phyloP scores from a whole-genome alignment of 2,113 vertebrate species.

The Bucco capensis region DNA sequence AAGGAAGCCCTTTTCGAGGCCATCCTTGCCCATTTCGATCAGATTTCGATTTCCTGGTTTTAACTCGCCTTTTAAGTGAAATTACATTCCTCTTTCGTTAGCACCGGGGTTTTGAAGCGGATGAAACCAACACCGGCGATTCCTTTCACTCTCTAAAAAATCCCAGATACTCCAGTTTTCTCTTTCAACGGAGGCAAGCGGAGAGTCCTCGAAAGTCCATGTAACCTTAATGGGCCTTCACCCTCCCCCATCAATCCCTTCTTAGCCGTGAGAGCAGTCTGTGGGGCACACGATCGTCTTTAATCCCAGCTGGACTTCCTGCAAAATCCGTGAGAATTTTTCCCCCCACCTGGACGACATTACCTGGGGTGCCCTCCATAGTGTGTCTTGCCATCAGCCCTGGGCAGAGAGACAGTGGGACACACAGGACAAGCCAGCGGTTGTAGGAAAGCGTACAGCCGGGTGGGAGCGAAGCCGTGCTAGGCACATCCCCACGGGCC shows the following conservation, averaged over 20 bases:
- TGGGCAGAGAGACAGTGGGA: no score
- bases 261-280: not conserved
- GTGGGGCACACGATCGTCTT: not conserved
- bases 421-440: not conserved
- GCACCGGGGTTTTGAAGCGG: not conserved
- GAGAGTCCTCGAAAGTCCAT: not conserved
- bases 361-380: not conserved
- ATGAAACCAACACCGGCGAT: not conserved
- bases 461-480: not conserved
- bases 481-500: no score
- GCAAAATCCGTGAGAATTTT: conserved; percentile 15
- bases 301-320: not conserved
- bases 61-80: not conserved
- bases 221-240: not conserved
- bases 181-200: not conserved
- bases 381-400: no score
- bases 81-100: not conserved
- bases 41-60: conserved; percentile 34
- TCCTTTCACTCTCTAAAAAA: not conserved
- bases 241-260: not conserved
- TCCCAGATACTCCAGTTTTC: not conserved
- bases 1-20: not conserved
- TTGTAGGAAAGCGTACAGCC: not conserved
- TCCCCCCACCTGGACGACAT: not conserved
- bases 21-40: not conserved